Percentiles rank a stretch among this genome's conserved stretches.
phyloP scores from a whole-genome alignment of 2,113 vertebrate genomes.

The Eulemur macaco region DNA sequence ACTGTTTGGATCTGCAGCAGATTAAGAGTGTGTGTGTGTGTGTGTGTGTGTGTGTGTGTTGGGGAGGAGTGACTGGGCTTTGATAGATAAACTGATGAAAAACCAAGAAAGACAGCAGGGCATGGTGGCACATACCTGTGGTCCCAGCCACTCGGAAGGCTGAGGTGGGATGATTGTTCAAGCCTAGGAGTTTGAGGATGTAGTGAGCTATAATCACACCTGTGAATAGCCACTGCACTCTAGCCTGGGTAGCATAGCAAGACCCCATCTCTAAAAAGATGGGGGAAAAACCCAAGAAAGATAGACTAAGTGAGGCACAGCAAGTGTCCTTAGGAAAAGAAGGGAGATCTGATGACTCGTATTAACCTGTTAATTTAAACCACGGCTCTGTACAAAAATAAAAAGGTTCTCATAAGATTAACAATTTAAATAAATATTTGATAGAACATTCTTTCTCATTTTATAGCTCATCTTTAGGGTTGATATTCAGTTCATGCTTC shows the following conservation, averaged over 20 bases:
- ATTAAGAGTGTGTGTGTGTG: not conserved
- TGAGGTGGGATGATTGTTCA: not conserved
- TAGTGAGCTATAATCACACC: not conserved
- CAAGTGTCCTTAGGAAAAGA: not conserved
- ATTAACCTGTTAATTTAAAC: conserved; percentile 85
- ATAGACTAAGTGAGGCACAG: not conserved
- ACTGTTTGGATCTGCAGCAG: not conserved
- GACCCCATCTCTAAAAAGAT: not conserved
- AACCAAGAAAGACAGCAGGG: not conserved
- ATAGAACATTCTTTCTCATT: conserved; percentile 77
- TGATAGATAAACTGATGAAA: not conserved
- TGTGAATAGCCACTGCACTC: not conserved
- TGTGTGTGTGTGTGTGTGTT: too few relatives aligned
- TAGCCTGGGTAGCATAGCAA: not conserved
- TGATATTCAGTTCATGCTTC: conserved; percentile 87
- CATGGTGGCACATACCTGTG: not conserved
- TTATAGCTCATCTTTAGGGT: conserved; percentile 96
- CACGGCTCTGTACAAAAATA: conserved; percentile 96
- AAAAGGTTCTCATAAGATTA: conserved; percentile 91
- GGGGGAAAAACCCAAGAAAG: not conserved
- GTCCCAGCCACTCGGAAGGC: not conserved
- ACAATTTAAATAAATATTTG: conserved; percentile 95
- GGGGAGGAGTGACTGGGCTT: not conserved
- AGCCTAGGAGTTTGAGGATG: not conserved
- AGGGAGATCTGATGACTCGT: conserved; percentile 34